Evolutionary conservation across 2,888 invertebrate species (phyloP).

Genomic region (Tetropium fuscum): DNA sequence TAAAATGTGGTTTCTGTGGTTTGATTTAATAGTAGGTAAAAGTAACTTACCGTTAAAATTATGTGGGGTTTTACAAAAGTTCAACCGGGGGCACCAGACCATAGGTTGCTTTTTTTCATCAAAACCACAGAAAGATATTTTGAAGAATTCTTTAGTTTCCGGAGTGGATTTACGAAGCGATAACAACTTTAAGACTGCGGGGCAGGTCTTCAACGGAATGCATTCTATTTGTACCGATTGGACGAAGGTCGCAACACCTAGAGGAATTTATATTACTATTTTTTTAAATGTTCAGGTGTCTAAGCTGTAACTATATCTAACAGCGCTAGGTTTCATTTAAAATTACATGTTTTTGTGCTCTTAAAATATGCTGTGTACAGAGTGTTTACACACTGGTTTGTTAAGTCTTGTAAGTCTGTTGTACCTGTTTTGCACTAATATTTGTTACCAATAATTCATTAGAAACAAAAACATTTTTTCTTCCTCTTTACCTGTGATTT

Average conservation of each 20-base stretch:
- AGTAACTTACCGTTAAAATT: conserved; percentile 44
- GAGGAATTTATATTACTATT: neutral
- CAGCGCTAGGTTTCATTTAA: too few species aligned
- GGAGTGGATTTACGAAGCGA: conserved; percentile 37
- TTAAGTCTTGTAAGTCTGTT: too few species aligned
- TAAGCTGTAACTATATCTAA: too few species aligned
- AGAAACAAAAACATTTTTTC: too few species aligned
- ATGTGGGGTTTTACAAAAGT: conserved; percentile 48
- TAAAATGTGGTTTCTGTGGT: too few species aligned
- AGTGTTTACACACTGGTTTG: neutral
- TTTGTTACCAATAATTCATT: too few species aligned
- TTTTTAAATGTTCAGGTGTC: neutral
- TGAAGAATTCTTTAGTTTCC: conserved; percentile 61
- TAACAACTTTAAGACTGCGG: conserved; percentile 57
- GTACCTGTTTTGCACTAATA: too few species aligned
- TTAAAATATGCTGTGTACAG: neutral
- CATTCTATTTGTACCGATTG: conserved; percentile 56
- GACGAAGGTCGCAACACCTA: neutral
- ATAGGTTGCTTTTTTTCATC: conserved; percentile 62
- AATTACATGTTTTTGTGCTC: too few species aligned
- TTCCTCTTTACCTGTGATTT: too few species aligned
- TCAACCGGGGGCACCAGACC: conserved; percentile 65
- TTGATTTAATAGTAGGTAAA: neutral
- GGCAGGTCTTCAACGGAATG: conserved; percentile 66
- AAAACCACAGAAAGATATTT: conserved; percentile 68